Evolutionary conservation across 2,888 invertebrate species (phyloP).

Genomic region (Andrena trimmerana): DNA sequence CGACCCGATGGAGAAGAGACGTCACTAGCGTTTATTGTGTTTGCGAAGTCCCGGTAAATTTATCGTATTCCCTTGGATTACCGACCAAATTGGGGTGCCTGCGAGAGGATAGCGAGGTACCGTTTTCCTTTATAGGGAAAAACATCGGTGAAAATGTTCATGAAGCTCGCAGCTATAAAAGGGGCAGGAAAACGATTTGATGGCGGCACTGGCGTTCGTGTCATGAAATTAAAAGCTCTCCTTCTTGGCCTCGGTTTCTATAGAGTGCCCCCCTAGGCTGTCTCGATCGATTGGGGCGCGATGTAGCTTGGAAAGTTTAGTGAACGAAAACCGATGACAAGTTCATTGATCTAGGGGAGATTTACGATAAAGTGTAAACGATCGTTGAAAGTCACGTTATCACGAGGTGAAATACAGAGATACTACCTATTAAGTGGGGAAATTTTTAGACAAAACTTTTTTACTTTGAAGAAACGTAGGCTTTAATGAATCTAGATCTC

Average conservation of each 20-base stretch:
- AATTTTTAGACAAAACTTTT: neutral
- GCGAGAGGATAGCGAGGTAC: constrained; percentile 9
- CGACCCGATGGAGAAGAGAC: neutral
- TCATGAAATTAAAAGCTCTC: constrained; percentile 41
- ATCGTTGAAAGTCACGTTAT: neutral
- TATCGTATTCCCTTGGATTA: constrained; percentile 21
- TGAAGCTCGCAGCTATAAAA: constrained; percentile 41
- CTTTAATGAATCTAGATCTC: constrained; percentile 10
- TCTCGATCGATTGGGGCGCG: neutral
- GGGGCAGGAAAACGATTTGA: constrained; percentile 13
- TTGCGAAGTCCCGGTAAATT: constrained; percentile 11
- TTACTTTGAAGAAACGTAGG: neutral
- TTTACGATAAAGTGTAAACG: no score
- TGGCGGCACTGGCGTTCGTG: constrained; percentile 21
- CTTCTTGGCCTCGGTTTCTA: neutral
- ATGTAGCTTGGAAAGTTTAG: neutral
- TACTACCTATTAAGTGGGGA: no score
- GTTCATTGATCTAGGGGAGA: neutral
- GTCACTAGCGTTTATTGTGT: constrained; percentile 2
- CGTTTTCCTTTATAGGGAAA: constrained; percentile 42
- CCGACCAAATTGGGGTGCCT: constrained; percentile 22
- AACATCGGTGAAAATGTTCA: constrained; percentile 50
- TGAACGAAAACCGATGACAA: neutral
- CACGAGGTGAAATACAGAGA: neutral
- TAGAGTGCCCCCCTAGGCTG: neutral